Evolutionary conservation across 2,113 vertebrate genomes (phyloP).

Genomic region (Madoqua kirkii): DNA sequence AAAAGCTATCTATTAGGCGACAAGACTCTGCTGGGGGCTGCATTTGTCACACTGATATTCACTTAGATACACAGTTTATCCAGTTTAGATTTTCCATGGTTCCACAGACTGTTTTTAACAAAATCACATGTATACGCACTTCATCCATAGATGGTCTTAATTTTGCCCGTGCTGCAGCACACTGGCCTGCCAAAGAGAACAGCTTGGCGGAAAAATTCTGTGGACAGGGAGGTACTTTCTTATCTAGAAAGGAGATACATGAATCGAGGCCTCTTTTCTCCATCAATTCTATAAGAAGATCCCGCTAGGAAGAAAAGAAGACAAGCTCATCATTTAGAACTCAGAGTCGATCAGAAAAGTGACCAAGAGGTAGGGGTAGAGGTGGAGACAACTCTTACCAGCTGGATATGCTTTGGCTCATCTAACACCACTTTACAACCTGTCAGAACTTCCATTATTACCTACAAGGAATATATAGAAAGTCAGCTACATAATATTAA

Average conservation of each 20-base stretch:
- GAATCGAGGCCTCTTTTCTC: conserved; percentile 80
- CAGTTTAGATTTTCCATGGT: neutral
- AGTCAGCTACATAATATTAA: neutral
- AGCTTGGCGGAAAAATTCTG: conserved; percentile 69
- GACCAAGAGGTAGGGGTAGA: neutral
- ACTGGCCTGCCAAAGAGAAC: conserved; percentile 70
- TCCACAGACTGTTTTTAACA: neutral
- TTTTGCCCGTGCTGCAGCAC: conserved; percentile 63
- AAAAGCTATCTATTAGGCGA: neutral
- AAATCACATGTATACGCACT: conserved; percentile 16
- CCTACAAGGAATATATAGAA: conserved; percentile 62
- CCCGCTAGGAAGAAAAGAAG: conserved; percentile 68
- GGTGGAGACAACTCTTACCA: conserved; percentile 73
- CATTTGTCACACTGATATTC: neutral
- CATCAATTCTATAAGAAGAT: conserved; percentile 71
- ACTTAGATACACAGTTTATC: neutral
- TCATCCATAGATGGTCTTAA: conserved; percentile 67
- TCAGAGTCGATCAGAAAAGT: neutral
- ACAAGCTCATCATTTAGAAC: neutral
- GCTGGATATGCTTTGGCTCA: conserved; percentile 60
- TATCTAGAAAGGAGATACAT: conserved; percentile 77
- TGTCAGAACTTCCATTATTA: conserved; percentile 81
- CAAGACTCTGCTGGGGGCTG: neutral
- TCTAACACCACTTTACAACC: conserved; percentile 76
- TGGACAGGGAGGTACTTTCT: conserved; percentile 74